Evolutionary conservation across 2,797 vertebrate genomes (phyloP).

Genomic region (Novumbra hubbsi): DNA sequence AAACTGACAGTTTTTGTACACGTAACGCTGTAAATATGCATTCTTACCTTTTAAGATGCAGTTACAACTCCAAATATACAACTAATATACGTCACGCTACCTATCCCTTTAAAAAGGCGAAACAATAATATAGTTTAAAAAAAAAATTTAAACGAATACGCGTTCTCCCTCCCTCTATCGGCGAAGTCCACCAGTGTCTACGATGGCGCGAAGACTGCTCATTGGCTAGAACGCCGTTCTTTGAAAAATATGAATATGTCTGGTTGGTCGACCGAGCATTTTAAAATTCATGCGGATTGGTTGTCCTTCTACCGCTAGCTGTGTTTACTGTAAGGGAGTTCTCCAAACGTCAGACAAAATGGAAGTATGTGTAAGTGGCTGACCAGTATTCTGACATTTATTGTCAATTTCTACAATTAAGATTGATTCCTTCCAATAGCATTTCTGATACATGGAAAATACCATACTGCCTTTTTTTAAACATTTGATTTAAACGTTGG

Average conservation of each 20-base stretch:
- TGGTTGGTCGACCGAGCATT: conserved; percentile 61
- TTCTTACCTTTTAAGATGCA: conserved; percentile 62
- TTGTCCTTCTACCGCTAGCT: conserved; percentile 39
- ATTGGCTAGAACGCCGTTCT: conserved; percentile 65
- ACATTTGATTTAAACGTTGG: too few species aligned
- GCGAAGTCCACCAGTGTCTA: conserved; percentile 53
- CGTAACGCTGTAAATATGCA: neutral
- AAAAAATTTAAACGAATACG: conserved; percentile 40
- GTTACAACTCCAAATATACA: conserved; percentile 9
- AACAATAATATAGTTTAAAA: conserved; percentile 44
- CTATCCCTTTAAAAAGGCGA: conserved; percentile 5
- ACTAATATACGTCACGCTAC: neutral
- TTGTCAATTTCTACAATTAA: neutral
- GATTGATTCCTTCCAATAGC: neutral
- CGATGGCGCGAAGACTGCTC: conserved; percentile 73
- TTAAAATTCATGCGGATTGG: conserved; percentile 49
- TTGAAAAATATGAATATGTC: conserved; percentile 59
- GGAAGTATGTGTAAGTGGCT: neutral
- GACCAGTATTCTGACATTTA: neutral
- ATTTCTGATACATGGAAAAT: neutral
- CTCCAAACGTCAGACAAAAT: conserved; percentile 27
- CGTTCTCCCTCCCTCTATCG: conserved; percentile 68
- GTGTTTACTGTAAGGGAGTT: conserved; percentile 44
- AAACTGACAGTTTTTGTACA: neutral
- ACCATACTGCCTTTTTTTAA: neutral